Evolutionary conservation across 2,888 invertebrate genomes (phyloP).

Genomic region (Acronicta aceris): DNA sequence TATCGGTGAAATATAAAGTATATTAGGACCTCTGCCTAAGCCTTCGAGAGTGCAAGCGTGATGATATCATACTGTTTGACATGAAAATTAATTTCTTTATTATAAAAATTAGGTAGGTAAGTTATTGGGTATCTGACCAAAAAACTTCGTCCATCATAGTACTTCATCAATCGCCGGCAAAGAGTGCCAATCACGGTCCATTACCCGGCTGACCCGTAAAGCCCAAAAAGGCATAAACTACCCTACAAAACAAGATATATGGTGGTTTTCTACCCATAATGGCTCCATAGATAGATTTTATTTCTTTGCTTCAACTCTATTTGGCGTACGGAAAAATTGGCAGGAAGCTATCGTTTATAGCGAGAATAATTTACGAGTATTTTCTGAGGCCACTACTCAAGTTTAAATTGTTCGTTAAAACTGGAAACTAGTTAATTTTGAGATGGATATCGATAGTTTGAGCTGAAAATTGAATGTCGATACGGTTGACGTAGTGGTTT

Average conservation of each 20-base stretch:
- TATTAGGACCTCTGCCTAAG: too few species aligned
- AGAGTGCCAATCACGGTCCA: conserved; percentile 39
- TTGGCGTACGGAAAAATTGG: conserved; percentile 52
- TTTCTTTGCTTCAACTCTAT: conserved; percentile 44
- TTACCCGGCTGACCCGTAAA: conserved; percentile 37
- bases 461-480: too few species aligned
- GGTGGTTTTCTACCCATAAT: conserved; percentile 18
- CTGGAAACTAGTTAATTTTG: too few species aligned
- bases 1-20: too few species aligned
- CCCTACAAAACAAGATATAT: conserved; percentile 37
- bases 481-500: too few species aligned
- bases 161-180: conserved; percentile 23
- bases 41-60: too few species aligned
- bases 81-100: too few species aligned
- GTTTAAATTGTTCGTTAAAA: conserved; percentile 4
- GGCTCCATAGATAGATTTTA: conserved; percentile 29
- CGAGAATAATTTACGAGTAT: conserved; percentile 18
- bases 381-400: background rate
- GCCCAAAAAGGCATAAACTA: conserved; percentile 22
- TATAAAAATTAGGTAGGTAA: too few species aligned
- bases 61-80: too few species aligned
- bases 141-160: too few species aligned
- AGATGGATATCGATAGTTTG: too few species aligned
- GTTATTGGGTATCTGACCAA: too few species aligned
- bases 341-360: conserved; percentile 37